A percentile compares a stretch with the other conserved stretches of the same genome.
Conservation (phyloP, 2,888 invertebrate species). For the Pterostichus madidus region DNA sequence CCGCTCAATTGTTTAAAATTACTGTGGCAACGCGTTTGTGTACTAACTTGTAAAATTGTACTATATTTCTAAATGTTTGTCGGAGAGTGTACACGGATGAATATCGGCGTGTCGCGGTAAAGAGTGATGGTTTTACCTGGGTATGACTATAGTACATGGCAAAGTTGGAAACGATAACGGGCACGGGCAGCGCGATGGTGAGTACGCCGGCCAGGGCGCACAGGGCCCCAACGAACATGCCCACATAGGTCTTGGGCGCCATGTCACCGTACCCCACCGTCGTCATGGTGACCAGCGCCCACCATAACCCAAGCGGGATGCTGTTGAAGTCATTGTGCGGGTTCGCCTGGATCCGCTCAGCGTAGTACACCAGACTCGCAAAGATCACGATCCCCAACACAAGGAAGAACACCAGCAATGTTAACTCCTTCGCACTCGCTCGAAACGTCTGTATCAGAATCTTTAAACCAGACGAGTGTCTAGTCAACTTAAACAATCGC, state of each 20-base stretch:
- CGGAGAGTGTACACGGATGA: too few relatives aligned
- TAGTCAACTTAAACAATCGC: conserved; percentile 97
- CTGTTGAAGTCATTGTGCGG: conserved; percentile 98
- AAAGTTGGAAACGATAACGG: conserved; percentile 99
- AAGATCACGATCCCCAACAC: conserved; percentile 99
- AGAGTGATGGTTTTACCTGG: conserved; percentile 76
- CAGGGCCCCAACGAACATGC: conserved; percentile 98
- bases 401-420: conserved; percentile 97
- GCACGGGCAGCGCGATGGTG: conserved; percentile 98
- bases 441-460: conserved; percentile 99
- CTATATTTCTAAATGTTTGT: too few relatives aligned
- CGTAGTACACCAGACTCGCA: conserved; percentile 98
- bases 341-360: conserved; percentile 96
- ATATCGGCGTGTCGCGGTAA: too few relatives aligned
- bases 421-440: conserved; percentile 97
- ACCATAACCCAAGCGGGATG: conserved; percentile 98
- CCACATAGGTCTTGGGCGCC: conserved; percentile 98
- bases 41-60: too few relatives aligned
- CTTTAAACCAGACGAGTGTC: conserved; percentile 98
- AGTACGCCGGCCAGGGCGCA: conserved; percentile 99
- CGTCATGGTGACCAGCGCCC: conserved; percentile 99
- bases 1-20: too few relatives aligned
- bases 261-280: conserved; percentile 99
- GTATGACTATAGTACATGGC: conserved; percentile 97
- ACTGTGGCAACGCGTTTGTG: too few relatives aligned